Conservation (phyloP, 2,888 invertebrate species). For the Melolontha melolontha region DNA sequence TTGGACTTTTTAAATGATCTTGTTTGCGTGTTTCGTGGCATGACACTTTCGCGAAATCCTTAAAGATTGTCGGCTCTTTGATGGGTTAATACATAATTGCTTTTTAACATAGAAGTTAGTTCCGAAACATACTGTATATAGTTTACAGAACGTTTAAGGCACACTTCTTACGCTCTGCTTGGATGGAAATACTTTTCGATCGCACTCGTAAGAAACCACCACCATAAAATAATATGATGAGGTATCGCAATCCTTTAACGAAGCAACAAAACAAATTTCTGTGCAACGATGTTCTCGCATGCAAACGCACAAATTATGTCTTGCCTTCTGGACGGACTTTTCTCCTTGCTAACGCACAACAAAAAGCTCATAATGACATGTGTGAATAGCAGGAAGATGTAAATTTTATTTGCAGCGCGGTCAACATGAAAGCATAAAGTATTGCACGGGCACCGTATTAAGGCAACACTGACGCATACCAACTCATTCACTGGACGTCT, state of each 20-base stretch:
- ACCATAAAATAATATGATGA: constrained; percentile 32
- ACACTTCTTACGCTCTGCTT: too few relatives aligned
- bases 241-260: constrained; percentile 16
- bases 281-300: constrained; percentile 13
- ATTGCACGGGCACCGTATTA: constrained; percentile 38
- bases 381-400: constrained; percentile 35
- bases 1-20: too few relatives aligned
- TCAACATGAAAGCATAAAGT: constrained; percentile 33
- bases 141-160: too few relatives aligned
- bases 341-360: constrained; percentile 4
- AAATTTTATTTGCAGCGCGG: constrained; percentile 37
- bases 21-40: too few relatives aligned
- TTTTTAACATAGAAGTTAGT: too few relatives aligned
- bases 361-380: constrained; percentile 27
- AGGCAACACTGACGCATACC: constrained; percentile 37
- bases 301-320: constrained; percentile 32
- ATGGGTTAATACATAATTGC: too few relatives aligned
- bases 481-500: constrained; percentile 29
- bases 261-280: constrained; percentile 33
- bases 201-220: constrained; percentile 12
- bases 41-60: too few relatives aligned
- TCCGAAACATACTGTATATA: too few relatives aligned
- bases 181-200: not conserved
- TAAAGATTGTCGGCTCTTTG: too few relatives aligned
- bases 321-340: constrained; percentile 9